Evolutionary conservation across 2,113 vertebrate species (phyloP).

Genomic region (Coreoperca whiteheadi): DNA sequence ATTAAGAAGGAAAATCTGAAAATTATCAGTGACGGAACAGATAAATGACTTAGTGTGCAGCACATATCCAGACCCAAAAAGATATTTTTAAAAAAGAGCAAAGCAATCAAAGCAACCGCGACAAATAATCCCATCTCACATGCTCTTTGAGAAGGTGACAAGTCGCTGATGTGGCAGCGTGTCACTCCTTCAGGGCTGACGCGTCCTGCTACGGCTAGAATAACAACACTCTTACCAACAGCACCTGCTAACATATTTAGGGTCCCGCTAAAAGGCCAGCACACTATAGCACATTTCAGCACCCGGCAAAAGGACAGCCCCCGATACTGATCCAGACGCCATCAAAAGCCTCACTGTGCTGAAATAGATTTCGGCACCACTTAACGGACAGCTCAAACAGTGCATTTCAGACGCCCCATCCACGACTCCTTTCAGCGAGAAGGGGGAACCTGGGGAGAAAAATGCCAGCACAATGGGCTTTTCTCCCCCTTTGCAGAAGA

Average conservation of each 20-base stretch:
- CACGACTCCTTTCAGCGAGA: slow-evolving; percentile 29
- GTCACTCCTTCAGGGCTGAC: slow-evolving; percentile 25
- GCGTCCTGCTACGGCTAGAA: slow-evolving; percentile 3
- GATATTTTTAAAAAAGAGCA: neutral
- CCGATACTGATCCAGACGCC: slow-evolving; percentile 35
- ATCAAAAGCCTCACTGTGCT: slow-evolving; percentile 45
- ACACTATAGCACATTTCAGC: slow-evolving; percentile 40
- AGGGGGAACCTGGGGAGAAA: slow-evolving; percentile 40
- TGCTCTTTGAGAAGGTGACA: slow-evolving; percentile 12
- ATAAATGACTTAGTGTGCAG: neutral
- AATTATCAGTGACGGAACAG: neutral
- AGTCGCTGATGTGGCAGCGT: slow-evolving; percentile 17
- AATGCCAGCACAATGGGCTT: slow-evolving; percentile 35
- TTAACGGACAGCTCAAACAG: slow-evolving; percentile 68
- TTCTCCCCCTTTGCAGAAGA: neutral
- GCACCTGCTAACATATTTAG: slow-evolving; percentile 42
- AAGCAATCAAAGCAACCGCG: slow-evolving; percentile 2
- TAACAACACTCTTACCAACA: slow-evolving; percentile 29
- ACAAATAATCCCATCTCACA: neutral
- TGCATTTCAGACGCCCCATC: slow-evolving; percentile 44
- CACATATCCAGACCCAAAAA: neutral
- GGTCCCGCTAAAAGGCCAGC: slow-evolving; percentile 26
- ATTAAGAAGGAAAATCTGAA: neutral
- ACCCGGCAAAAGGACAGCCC: slow-evolving; percentile 37
- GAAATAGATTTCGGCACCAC: slow-evolving; percentile 69